These are phyloP conservation scores for Cromileptes altivelis DNA, from an alignment of 2,113 vertebrate genomes.

Conservation along the genomic window DNA sequence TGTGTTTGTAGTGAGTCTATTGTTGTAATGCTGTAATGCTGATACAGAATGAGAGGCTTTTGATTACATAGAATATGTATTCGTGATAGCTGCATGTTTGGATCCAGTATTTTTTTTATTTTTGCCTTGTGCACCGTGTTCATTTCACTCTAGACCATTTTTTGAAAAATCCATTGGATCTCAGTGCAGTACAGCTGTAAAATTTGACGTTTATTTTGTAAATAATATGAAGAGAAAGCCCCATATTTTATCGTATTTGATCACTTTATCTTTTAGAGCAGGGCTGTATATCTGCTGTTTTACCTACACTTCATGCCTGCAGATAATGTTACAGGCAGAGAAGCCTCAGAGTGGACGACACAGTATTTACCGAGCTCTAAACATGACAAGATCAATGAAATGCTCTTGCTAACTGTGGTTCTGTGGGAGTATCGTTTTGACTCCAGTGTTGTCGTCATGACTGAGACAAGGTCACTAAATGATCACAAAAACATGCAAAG, in stretches of 20 bases:
- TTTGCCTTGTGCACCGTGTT: too few species aligned
- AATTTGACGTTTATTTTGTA: background rate
- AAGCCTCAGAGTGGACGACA: conserved; percentile 25
- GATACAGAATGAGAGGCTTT: background rate
- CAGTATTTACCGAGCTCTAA: conserved; percentile 30
- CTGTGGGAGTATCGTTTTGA: conserved; percentile 34
- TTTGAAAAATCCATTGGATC: background rate
- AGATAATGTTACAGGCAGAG: conserved; percentile 39
- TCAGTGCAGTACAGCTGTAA: background rate
- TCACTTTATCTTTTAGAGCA: background rate
- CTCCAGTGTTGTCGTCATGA: conserved; percentile 16
- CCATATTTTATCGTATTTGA: background rate
- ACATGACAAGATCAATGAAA: conserved; percentile 45
- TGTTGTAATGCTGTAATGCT: background rate
- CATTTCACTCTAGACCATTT: too few species aligned
- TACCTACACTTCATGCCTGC: conserved; percentile 4
- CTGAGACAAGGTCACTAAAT: conserved; percentile 27
- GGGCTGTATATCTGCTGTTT: background rate
- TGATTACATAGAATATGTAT: background rate
- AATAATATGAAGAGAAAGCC: background rate
- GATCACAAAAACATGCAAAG: background rate
- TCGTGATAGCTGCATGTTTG: conserved; percentile 1
- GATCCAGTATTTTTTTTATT: too few species aligned
- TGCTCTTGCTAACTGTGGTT: conserved; percentile 27
- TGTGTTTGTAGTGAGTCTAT: background rate